Evolutionary conservation across 2,888 invertebrate genomes (phyloP), one percentile per base, ranked within the genome.

Genomic region (Brenthis hecate): DNA sequence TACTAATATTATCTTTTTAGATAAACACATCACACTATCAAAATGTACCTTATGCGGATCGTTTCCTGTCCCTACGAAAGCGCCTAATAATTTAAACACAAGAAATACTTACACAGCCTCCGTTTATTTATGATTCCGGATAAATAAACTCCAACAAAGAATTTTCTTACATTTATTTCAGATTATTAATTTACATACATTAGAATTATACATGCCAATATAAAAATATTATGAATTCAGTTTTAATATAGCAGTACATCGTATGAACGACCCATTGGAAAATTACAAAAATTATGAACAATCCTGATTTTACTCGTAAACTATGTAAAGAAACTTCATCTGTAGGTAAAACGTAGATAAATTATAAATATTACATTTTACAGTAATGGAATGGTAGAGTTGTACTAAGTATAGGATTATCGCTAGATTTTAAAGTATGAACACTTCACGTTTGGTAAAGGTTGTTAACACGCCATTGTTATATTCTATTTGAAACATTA

Each of bases 61-160:
- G 92, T 92, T 92, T 92, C 92, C 92, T 92, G 92, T 89, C 92
- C 90, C 92, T 92, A 90, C 84, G 28, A 56, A 80, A 81, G 78
- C 77, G 70, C 70, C 85, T 81, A 79, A 77, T 77, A 78, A 76
- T 74, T 28, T 77, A 80, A 82, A 78, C 76, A 82, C 83, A 74
- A 75, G 75, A 81, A 54, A 74, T 90, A 91, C 91, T 91, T 89
- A 91, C 91, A 84, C 51, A 60, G 58, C 28, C 16, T 73, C 55
- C 51, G 56, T 43, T 62, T 65, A 68, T 57, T 63, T 65, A 72
- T 58, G 56, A 68, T 66, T 68, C 57, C 66, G 62, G 73, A 74
- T 79, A 79, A 83, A 77, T 78, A 82, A 85, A 78, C 56, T 74
- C 73, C 78, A 74, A 28, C 64, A 73, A 66, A 73, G 78, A 82